These are phyloP conservation scores for Xenus cinereus DNA, from an alignment of 2,113 vertebrate genomes.

Conservation along the genomic window DNA sequence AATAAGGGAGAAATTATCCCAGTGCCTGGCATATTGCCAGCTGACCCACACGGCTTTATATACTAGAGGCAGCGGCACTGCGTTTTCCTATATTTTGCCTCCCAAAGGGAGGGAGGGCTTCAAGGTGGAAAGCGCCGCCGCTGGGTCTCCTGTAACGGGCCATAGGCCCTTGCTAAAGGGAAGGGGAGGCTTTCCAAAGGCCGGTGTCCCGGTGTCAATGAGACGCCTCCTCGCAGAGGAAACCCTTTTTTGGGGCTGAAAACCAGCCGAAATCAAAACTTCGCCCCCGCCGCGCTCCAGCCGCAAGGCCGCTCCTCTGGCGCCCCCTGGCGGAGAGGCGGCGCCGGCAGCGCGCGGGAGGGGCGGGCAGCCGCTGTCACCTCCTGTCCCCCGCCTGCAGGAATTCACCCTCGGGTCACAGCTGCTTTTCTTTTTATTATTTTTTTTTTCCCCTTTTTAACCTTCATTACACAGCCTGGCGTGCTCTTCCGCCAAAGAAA, in stretches of 20 bases:
- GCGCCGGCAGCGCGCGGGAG: too few relatives aligned
- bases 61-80: neutral
- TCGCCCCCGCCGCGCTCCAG: neutral
- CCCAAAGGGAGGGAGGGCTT: neutral
- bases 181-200: neutral
- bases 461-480: neutral
- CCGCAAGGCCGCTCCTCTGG: neutral
- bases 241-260: neutral
- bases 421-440: neutral
- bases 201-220: neutral
- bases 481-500: neutral
- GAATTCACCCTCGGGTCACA: neutral
- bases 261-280: neutral
- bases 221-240: neutral
- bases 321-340: neutral
- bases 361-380: neutral
- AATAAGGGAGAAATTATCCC: constrained; percentile 43
- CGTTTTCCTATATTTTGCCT: neutral
- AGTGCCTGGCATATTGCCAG: neutral
- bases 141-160: neutral
- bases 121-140: neutral
- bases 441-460: neutral
- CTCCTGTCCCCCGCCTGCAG: neutral
- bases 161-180: neutral
- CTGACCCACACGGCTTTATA: neutral